phyloP scores from a whole-genome alignment of 2,888 invertebrate genomes.

The Melanchra persicariae region DNA sequence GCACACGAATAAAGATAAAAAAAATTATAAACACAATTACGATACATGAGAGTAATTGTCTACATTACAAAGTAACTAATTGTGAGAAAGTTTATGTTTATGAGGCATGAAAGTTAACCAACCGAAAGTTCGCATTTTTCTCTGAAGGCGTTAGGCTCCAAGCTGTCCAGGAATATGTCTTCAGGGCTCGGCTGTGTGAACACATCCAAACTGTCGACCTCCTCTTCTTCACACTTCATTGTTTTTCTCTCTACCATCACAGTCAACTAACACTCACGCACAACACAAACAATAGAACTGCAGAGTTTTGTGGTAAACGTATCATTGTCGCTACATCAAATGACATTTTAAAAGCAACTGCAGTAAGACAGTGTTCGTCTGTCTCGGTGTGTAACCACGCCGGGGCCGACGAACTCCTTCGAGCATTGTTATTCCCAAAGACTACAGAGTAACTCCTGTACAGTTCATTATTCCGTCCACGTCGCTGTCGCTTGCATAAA shows the following conservation, averaged over 20 bases:
- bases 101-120: conserved; percentile 64
- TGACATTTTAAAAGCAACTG: conserved; percentile 78
- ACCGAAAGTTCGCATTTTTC: conserved; percentile 80
- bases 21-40: conserved; percentile 11
- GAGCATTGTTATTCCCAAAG: conserved; percentile 87
- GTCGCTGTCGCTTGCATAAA: conserved; percentile 78
- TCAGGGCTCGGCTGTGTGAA: conserved; percentile 74
- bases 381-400: conserved; percentile 82
- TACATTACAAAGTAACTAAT: conserved; percentile 53
- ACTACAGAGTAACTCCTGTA: conserved; percentile 80
- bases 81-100: conserved; percentile 55
- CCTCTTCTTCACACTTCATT: conserved; percentile 83
- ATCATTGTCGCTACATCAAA: conserved; percentile 72
- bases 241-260: conserved; percentile 84
- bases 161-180: conserved; percentile 85
- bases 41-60: conserved; percentile 30
- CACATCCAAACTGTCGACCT: conserved; percentile 85
- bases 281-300: conserved; percentile 54
- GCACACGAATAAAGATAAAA: neutral
- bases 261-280: conserved; percentile 59
- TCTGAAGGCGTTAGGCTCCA: conserved; percentile 81
- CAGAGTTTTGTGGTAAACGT: conserved; percentile 52
- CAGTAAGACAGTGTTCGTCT: conserved; percentile 71
- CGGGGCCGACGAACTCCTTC: conserved; percentile 86
- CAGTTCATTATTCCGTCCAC: conserved; percentile 85